These are phyloP conservation scores for Atractosteus spatula DNA, from an alignment of 2,113 vertebrate genomes.

Conservation along the genomic window DNA sequence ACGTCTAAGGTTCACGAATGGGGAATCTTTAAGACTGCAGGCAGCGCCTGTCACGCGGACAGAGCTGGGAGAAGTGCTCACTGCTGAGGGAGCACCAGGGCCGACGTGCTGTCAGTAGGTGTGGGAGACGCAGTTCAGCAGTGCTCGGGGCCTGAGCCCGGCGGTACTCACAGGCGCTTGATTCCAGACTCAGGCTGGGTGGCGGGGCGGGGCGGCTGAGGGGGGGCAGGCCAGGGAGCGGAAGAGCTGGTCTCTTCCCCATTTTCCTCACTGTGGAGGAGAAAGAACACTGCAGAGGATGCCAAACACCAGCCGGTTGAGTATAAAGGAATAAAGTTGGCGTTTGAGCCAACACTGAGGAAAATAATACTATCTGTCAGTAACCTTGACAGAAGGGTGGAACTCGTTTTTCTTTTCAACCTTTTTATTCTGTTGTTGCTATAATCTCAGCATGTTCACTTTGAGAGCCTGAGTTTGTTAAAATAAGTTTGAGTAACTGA, in stretches of 20 bases:
- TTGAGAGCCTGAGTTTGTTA: background rate
- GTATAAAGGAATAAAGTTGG: background rate
- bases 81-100: background rate
- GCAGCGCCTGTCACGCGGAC: no score
- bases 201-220: constrained; percentile 56
- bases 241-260: constrained; percentile 74
- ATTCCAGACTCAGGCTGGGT: constrained; percentile 86
- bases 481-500: background rate
- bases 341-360: background rate
- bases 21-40: no score
- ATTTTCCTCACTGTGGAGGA: constrained; percentile 76
- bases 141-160: no score
- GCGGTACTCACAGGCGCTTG: constrained; percentile 81
- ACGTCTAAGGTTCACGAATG: no score
- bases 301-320: background rate
- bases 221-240: constrained; percentile 62
- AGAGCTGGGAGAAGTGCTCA: no score
- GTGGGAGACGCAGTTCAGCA: background rate
- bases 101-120: background rate
- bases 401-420: no score
- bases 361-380: background rate
- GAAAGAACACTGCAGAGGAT: background rate
- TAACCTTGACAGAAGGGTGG: background rate
- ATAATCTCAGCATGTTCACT: no score
- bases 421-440: no score